phyloP scores from a whole-genome alignment of 2,888 invertebrate genomes.

The Ashinkailepas kermadecensis region DNA sequence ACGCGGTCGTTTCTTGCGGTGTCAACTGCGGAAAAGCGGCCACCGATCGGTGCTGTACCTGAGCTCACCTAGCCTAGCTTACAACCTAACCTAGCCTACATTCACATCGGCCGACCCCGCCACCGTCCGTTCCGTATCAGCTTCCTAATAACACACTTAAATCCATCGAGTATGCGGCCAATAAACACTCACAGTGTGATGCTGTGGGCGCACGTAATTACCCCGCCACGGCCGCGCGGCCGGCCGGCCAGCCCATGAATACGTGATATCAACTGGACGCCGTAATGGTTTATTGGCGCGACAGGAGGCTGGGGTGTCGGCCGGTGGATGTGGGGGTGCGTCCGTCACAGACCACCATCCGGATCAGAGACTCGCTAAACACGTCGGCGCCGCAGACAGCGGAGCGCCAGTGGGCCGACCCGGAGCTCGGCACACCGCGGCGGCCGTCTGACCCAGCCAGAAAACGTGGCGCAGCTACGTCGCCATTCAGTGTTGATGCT shows the following conservation, averaged over 20 bases:
- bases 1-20: background rate
- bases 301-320: background rate
- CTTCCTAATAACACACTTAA: conserved; percentile 13
- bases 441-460: background rate
- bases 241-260: background rate
- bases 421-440: background rate
- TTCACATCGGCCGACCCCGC: too few relatives aligned
- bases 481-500: too few relatives aligned
- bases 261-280: background rate
- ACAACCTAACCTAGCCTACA: too few relatives aligned
- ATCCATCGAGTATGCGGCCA: conserved; percentile 14
- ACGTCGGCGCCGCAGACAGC: too few relatives aligned
- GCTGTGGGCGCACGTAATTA: background rate
- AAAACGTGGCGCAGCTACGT: too few relatives aligned
- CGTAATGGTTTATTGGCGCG: conserved; percentile 20
- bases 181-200: conserved; percentile 12
- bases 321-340: too few relatives aligned
- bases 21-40: too few relatives aligned
- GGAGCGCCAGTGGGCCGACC: background rate
- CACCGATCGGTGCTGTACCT: too few relatives aligned
- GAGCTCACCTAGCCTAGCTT: too few relatives aligned
- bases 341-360: too few relatives aligned
- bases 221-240: background rate
- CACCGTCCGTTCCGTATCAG: background rate
- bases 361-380: too few relatives aligned